Evolutionary conservation across 2,888 invertebrate genomes (phyloP).

Genomic region (Eumerus sabulonum): DNA sequence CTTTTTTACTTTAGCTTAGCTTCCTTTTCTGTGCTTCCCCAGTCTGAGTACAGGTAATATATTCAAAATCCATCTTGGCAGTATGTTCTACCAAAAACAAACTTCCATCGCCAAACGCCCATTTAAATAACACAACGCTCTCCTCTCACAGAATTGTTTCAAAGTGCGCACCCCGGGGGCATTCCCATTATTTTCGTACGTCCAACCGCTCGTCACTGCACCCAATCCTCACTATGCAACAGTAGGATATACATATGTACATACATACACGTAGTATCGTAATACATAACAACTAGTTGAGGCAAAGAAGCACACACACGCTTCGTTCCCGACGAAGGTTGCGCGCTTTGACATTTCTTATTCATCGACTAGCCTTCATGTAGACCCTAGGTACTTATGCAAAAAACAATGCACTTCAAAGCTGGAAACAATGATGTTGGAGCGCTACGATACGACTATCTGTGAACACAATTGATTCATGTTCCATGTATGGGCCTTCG

Average conservation of each 20-base stretch:
- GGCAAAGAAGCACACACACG: constrained; percentile 10
- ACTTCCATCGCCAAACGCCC: constrained; percentile 58
- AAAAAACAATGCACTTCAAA: constrained; percentile 57
- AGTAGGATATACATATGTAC: too few relatives aligned
- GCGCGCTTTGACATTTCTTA: constrained; percentile 64
- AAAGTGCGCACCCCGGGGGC: constrained; percentile 63
- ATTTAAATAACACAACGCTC: constrained; percentile 58
- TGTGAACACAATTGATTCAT: constrained; percentile 62
- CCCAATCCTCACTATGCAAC: neutral
- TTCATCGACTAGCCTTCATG: constrained; percentile 4
- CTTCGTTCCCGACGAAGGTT: constrained; percentile 48
- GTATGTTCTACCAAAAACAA: constrained; percentile 20
- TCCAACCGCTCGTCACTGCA: neutral
- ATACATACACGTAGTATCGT: too few relatives aligned
- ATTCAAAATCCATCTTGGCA: constrained; percentile 49
- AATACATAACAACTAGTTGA: neutral
- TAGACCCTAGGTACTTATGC: constrained; percentile 36
- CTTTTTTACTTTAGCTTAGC: too few relatives aligned
- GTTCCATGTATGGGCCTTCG: constrained; percentile 59
- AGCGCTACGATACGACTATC: constrained; percentile 28
- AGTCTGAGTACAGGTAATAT: constrained; percentile 29
- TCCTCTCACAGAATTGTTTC: constrained; percentile 63
- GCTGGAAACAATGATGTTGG: constrained; percentile 57
- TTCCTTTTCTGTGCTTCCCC: neutral
- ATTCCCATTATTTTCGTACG: constrained; percentile 56